Evolutionary conservation across 1,140 invertebrate genomes (phyloP).

Genomic region (Colletes gigas): DNA sequence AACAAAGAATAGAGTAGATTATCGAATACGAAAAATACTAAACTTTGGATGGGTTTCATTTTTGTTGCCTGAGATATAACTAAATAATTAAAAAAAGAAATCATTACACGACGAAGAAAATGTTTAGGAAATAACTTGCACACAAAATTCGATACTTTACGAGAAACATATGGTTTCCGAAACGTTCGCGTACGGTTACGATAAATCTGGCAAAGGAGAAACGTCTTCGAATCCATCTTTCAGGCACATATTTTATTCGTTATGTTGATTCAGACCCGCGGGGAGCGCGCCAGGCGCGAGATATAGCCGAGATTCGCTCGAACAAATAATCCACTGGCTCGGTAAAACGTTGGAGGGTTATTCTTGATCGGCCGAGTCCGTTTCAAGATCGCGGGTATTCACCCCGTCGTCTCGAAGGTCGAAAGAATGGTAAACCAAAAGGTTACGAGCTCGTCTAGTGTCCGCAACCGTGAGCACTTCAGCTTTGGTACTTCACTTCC

Average conservation of each 20-base stretch:
- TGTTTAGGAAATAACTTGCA: no score
- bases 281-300: not conserved
- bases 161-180: no score
- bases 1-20: no score
- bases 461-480: constrained; percentile 15
- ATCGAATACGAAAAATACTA: no score
- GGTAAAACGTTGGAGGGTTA: constrained; percentile 11
- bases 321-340: not conserved
- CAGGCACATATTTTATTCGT: not conserved
- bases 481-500: constrained; percentile 29
- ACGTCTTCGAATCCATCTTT: not conserved
- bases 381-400: constrained; percentile 32
- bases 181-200: no score
- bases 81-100: no score
- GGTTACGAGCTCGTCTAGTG: constrained; percentile 32
- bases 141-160: no score
- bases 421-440: constrained; percentile 43
- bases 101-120: no score
- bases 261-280: constrained; percentile 2
- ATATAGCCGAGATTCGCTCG: not conserved
- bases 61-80: no score
- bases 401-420: constrained; percentile 36
- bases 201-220: not conserved
- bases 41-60: no score
- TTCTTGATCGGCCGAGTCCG: not conserved